Base-by-base conservation (phyloP, 2,797 vertebrate genomes). In the Orestias chungarensis region DNA sequence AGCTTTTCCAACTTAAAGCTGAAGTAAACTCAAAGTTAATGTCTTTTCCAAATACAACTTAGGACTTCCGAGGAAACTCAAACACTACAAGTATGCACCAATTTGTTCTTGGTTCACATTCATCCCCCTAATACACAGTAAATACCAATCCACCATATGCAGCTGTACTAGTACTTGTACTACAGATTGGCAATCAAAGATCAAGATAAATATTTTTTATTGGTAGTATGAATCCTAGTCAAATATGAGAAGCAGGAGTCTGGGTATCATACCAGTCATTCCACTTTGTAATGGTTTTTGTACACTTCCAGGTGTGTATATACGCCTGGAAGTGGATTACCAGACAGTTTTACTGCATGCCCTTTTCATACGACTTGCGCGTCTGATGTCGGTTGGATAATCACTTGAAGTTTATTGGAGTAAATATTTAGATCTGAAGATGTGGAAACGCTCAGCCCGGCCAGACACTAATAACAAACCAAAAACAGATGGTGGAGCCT, bases 281-380 rank as follows among this genome's bases (percentile, higher is more conserved):
- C 86, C 84, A 76, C 80, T 88, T 88, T 81, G 72, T n/a, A n/a
- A 75, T 73, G 73, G 85, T 88, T 88, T 88, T 84, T 90, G 75
- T 91, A 78, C 80, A 80, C 85, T 89, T 91, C 76, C 86, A 93
- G 87, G 83, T 83, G 80, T 93, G 92, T 84, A 81, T 81, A 81
- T n/a, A n/a, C n/a, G n/a, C n/a, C n/a, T n/a, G n/a, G n/a, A n/a
- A n/a, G n/a, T n/a, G n/a, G n/a, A n/a, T 64, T 64, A 80, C 88
- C 75, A 27, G 84, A 82, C 72, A 75, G 76, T 75, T 59, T 73
- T 76, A 75, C 86, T 78, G 18, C 83, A 82, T 47, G 69, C 68
- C 17, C 17, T 79, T 74, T 54, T 82, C 85, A 86, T 74, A 81
- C 43, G 46, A 81, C 33, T 69, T 74, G 55, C 83, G 91, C 75